Base-by-base conservation (phyloP, 1,140 invertebrate genomes). In the Dendrolimus punctatus region DNA sequence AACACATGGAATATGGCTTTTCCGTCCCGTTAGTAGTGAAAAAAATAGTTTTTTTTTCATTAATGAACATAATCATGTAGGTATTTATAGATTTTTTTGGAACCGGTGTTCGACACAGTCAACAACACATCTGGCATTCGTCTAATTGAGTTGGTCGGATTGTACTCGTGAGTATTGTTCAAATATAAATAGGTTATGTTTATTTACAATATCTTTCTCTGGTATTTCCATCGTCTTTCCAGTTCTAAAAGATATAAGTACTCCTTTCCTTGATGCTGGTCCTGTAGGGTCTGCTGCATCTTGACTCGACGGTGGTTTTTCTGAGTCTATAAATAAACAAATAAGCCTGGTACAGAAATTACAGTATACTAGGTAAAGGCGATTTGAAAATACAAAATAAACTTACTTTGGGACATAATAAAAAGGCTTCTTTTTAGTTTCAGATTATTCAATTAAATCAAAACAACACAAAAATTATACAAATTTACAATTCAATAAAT, bases 151-250 rank as follows among this genome's bases (percentile, higher is more conserved):
- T 2, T 23, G 23, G 23, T 23, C 23, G 23, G 23, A 23, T 23
- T 2, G 23, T 23, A 23, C 23, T 23, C 23, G 23, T 23, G 23
- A 23, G 23, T 23, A 23, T 23, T 23, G 23, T 23, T 23, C 23
- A 23, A 23, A 3, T 23, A 3, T 23, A 23, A 23, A 38, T 9
- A 71, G 72, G 75, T 81, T 63, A 73, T 57, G 53, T 68, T 66
- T 51, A 76, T 89, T 89, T 90, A 94, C 93, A 66, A 95, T 85
- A 87, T 96, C 94, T 69, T 91, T 90, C 77, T 96, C 95, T 6
- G 94, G 94, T 80, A 97, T 96, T 64, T 93, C 91, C 90, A 95
- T 94, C 5, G 91, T 90, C 76, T 95, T 93, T 9, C 93, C 93
- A 57, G 91, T 95, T 62, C 93, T 87, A 59, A 97, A 92, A 0